These are phyloP conservation scores for Blera fallax DNA, from an alignment of 2,888 invertebrate species.

Conservation along the genomic window DNA sequence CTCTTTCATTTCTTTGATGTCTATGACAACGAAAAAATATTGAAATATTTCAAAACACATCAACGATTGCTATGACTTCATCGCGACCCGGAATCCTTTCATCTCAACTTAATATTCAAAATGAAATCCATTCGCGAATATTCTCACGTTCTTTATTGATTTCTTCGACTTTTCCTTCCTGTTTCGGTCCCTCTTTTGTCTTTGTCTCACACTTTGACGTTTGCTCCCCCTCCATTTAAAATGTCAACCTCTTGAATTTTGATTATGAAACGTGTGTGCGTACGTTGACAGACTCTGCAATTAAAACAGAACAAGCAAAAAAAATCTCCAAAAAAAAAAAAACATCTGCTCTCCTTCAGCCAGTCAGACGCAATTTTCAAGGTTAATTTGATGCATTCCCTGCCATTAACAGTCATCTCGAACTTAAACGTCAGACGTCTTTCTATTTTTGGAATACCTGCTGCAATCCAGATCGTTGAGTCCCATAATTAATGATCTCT, in stretches of 20 bases:
- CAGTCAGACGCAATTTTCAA: slow-evolving; percentile 49
- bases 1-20: background rate
- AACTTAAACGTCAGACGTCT: background rate
- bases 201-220: background rate
- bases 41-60: background rate
- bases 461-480: slow-evolving; percentile 49
- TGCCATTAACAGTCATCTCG: slow-evolving; percentile 9
- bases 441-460: slow-evolving; percentile 64
- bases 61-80: background rate
- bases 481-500: slow-evolving; percentile 65
- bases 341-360: background rate
- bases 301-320: slow-evolving; percentile 6
- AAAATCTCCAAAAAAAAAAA: background rate
- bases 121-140: slow-evolving; percentile 24
- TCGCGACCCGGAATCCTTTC: background rate
- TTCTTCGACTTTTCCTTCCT: background rate
- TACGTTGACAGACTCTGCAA: slow-evolving; percentile 26
- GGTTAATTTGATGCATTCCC: slow-evolving; percentile 50
- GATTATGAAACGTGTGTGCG: background rate
- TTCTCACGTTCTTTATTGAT: slow-evolving; percentile 44
- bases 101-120: slow-evolving; percentile 31
- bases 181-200: background rate
- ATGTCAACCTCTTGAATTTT: slow-evolving; percentile 23
- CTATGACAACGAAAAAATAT: background rate
- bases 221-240: background rate